Evolutionary conservation across 2,888 invertebrate genomes (phyloP).

Genomic region (Strigamia maritima): DNA sequence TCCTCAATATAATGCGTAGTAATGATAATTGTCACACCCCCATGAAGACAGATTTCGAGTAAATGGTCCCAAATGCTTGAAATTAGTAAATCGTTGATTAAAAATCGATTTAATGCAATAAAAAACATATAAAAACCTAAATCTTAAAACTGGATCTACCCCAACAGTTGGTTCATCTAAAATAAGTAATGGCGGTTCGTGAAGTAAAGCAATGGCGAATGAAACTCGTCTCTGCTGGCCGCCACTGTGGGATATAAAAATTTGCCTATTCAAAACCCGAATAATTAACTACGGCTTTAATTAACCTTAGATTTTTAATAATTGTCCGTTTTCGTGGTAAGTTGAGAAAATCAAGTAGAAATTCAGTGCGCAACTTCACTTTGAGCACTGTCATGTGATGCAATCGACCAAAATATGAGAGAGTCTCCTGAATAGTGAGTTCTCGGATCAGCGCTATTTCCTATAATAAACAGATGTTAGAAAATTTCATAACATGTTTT

Average conservation of each 20-base stretch:
- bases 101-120: background rate
- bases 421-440: conserved; percentile 88
- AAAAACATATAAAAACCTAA: conserved; percentile 44
- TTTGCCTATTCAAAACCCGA: background rate
- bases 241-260: conserved; percentile 47
- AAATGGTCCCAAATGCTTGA: conserved; percentile 54
- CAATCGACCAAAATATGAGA: conserved; percentile 95
- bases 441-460: conserved; percentile 52
- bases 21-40: conserved; percentile 52
- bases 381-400: conserved; percentile 84
- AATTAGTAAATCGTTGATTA: background rate
- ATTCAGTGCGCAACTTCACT: conserved; percentile 75
- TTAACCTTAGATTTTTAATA: conserved; percentile 71
- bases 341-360: conserved; percentile 84
- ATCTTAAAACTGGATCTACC: conserved; percentile 53
- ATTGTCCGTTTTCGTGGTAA: conserved; percentile 79
- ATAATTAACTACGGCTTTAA: background rate
- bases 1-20: conserved; percentile 54
- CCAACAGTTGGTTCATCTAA: conserved; percentile 56
- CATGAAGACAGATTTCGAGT: conserved; percentile 48
- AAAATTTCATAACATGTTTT: too few relatives aligned
- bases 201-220: conserved; percentile 51
- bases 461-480: conserved; percentile 38
- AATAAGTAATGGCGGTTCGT: conserved; percentile 49
- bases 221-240: conserved; percentile 53